phyloP scores from a whole-genome alignment of 2,888 invertebrate genomes.

The Drosophila emarginata region DNA sequence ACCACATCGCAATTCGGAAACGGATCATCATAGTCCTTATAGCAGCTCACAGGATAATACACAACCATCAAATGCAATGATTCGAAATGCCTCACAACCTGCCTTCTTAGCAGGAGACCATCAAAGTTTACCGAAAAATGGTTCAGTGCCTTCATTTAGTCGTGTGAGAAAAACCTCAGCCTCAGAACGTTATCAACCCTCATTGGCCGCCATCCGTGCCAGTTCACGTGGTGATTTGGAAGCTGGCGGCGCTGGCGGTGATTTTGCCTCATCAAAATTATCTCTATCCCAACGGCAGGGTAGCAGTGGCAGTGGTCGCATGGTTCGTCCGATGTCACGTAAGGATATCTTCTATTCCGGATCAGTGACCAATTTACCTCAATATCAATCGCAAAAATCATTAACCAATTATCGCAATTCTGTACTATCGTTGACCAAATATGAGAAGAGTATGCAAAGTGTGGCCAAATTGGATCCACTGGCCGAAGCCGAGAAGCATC shows the following conservation, averaged over 20 bases:
- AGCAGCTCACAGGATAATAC: slow-evolving; percentile 81
- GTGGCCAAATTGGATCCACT: slow-evolving; percentile 85
- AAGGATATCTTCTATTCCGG: slow-evolving; percentile 99
- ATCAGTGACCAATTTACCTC: slow-evolving; percentile 95
- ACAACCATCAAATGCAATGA: slow-evolving; percentile 84
- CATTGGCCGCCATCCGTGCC: slow-evolving; percentile 91
- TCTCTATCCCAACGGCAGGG: slow-evolving; percentile 84
- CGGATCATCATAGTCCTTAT: slow-evolving; percentile 65
- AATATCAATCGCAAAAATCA: slow-evolving; percentile 96
- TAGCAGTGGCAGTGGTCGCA: slow-evolving; percentile 82
- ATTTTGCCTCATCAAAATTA: slow-evolving; percentile 87
- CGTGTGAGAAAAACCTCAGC: slow-evolving; percentile 92
- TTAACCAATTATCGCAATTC: slow-evolving; percentile 95
- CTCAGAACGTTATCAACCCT: slow-evolving; percentile 92
- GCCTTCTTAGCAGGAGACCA: slow-evolving; percentile 86
- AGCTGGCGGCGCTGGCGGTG: slow-evolving; percentile 89
- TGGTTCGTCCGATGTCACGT: slow-evolving; percentile 94
- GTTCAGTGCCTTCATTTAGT: slow-evolving; percentile 95
- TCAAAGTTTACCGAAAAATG: slow-evolving; percentile 89
- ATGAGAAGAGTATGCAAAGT: slow-evolving; percentile 86
- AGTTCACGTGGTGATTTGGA: slow-evolving; percentile 89
- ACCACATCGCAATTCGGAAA: slow-evolving; percentile 16
- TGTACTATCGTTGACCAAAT: slow-evolving; percentile 92
- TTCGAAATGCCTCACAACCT: slow-evolving; percentile 93
- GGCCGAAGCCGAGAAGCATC: slow-evolving; percentile 81